A percentile compares a stretch with the other conserved stretches of the same genome.
These are phyloP conservation scores for Chaetophractus vellerosus DNA, from an alignment of 2,797 vertebrate genomes.

Conservation along the genomic window DNA sequence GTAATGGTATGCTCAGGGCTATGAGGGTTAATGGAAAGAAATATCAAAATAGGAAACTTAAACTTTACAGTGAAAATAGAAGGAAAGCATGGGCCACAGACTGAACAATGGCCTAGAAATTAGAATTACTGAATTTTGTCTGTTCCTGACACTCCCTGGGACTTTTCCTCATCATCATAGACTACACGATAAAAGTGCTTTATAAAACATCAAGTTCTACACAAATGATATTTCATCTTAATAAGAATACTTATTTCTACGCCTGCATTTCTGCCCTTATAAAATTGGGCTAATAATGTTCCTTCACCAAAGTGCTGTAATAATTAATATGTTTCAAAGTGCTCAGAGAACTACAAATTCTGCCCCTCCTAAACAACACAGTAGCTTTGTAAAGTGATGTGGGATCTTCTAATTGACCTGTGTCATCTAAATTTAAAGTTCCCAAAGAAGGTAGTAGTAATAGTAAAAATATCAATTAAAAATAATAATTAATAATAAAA, in stretches of 20 bases:
- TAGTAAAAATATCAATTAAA: neutral
- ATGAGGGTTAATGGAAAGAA: neutral
- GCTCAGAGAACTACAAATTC: neutral
- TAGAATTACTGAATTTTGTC: slow-evolving; percentile 66
- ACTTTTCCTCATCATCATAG: neutral
- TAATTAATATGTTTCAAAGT: neutral
- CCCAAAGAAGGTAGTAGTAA: neutral
- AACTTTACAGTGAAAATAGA: slow-evolving; percentile 70
- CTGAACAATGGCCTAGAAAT: slow-evolving; percentile 74
- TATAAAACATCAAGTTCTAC: neutral
- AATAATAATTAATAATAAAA: neutral
- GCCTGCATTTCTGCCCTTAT: neutral
- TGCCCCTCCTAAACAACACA: neutral
- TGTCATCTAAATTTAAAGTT: neutral
- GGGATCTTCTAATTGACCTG: neutral
- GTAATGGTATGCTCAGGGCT: neutral
- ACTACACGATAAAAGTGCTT: neutral
- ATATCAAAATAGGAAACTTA: slow-evolving; percentile 43
- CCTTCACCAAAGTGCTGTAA: neutral
- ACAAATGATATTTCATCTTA: neutral
- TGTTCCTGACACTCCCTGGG: neutral
- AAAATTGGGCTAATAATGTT: neutral
- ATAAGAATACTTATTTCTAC: neutral
- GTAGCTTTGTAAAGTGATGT: neutral
- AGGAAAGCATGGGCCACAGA: slow-evolving; percentile 46